A percentile compares a stretch with the other conserved stretches of the same genome.
These are phyloP conservation scores for Smutsia gigantea DNA, from an alignment of 2,797 vertebrate genomes.

Conservation along the genomic window DNA sequence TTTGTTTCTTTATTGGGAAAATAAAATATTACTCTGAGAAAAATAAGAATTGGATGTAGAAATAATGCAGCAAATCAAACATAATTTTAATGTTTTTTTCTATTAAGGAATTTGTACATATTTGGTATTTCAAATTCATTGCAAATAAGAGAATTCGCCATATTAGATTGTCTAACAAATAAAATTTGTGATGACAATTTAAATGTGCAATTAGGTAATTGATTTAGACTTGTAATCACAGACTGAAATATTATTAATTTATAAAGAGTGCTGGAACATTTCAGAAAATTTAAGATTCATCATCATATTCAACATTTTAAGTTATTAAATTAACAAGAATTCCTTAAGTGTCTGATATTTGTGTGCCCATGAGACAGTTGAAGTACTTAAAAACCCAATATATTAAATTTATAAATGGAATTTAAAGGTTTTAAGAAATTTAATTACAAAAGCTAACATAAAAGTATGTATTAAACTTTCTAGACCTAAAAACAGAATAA, in stretches of 20 bases:
- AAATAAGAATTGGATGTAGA: background rate
- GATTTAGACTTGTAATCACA: background rate
- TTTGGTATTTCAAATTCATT: conserved; percentile 2
- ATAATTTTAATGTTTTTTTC: background rate
- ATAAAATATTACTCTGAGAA: background rate
- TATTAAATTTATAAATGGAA: background rate
- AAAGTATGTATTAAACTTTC: background rate
- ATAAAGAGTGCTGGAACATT: background rate
- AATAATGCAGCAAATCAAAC: background rate
- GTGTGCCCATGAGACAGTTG: background rate
- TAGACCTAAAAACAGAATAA: background rate
- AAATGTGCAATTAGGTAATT: background rate
- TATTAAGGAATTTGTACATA: background rate
- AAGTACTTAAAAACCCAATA: background rate
- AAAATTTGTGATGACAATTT: background rate
- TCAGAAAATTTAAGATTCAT: background rate
- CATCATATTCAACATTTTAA: background rate
- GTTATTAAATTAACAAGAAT: conserved; percentile 38
- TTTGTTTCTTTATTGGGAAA: conserved; percentile 23
- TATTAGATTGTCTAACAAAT: background rate
- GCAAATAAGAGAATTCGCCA: background rate
- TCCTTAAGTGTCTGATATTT: background rate
- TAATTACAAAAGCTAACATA: background rate
- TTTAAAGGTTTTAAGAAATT: background rate
- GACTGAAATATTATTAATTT: background rate